phyloP scores from a whole-genome alignment of 2,113 vertebrate genomes.

The Trichomycterus rosablanca region DNA sequence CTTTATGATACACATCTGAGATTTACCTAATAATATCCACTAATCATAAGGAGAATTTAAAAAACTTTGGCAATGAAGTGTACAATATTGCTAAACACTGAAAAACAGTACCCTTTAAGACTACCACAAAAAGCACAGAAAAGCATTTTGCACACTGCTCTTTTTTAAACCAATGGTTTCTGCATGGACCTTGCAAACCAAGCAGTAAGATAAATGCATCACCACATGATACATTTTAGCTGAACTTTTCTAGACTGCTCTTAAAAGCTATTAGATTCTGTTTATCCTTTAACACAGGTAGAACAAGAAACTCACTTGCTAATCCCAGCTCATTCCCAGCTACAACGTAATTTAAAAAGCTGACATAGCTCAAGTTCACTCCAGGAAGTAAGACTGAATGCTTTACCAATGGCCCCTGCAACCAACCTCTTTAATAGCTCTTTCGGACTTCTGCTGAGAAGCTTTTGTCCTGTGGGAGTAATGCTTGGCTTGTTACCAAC shows the following conservation, averaged over 20 bases:
- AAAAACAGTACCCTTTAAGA: too few relatives aligned
- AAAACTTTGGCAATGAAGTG: too few relatives aligned
- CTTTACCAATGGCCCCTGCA: conserved; percentile 31
- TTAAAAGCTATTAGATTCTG: conserved; percentile 8
- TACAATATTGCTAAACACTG: too few relatives aligned
- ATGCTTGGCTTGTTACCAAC: conserved; percentile 32
- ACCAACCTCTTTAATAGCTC: conserved; percentile 12
- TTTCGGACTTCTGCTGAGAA: conserved; percentile 4
- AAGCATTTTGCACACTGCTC: too few relatives aligned
- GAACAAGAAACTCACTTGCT: conserved; percentile 2
- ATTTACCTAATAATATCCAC: too few relatives aligned
- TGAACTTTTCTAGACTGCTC: conserved; percentile 8
- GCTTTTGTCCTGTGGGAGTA: conserved; percentile 19
- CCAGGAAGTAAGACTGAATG: conserved; percentile 38
- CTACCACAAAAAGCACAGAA: too few relatives aligned
- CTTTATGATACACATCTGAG: too few relatives aligned
- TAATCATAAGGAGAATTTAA: too few relatives aligned
- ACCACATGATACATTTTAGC: conserved; percentile 14
- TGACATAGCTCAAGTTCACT: conserved; percentile 40
- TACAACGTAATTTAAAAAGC: conserved; percentile 40
- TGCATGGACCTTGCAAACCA: too few relatives aligned
- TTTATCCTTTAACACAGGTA: conserved; percentile 18
- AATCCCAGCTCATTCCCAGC: conserved; percentile 26
- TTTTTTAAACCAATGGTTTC: too few relatives aligned
- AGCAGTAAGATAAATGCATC: conserved; percentile 10